These are phyloP conservation scores for Spizella passerina DNA, from an alignment of 2,797 vertebrate species.

Conservation along the genomic window DNA sequence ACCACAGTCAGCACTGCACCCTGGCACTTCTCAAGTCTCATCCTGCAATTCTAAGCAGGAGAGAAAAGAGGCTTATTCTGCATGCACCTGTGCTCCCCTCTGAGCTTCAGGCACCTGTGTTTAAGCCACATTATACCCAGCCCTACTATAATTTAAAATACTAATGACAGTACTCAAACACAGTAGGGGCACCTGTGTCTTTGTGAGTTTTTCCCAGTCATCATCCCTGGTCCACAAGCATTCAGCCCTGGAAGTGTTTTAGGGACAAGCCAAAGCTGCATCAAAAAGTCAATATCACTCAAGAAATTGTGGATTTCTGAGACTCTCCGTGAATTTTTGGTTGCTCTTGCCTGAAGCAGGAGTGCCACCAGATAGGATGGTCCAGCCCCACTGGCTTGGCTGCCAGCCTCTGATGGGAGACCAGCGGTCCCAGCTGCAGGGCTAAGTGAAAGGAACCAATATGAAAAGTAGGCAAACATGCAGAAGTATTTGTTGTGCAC, in stretches of 20 bases:
- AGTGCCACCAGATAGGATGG: neutral
- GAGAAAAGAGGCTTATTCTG: neutral
- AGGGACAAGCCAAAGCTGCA: neutral
- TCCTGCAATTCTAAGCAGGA: neutral
- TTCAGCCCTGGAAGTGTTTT: neutral
- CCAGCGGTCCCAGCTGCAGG: neutral
- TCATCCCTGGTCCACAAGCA: neutral
- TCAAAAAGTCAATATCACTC: neutral
- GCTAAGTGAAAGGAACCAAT: neutral
- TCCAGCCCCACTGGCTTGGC: neutral
- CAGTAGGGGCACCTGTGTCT: rapidly evolving
- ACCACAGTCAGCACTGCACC: neutral
- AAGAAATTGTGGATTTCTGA: neutral
- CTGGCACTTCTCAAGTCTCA: neutral
- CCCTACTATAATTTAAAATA: neutral
- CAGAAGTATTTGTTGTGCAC: neutral
- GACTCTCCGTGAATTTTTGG: neutral
- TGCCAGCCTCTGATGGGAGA: neutral
- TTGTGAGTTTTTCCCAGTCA: neutral
- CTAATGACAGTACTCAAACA: too few relatives aligned
- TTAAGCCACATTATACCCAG: neutral
- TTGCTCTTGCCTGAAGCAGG: neutral
- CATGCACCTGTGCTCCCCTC: neutral
- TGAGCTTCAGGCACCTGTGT: neutral
- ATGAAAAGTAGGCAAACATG: neutral